Evolutionary conservation across 2,797 vertebrate species (phyloP).

Genomic region (Brotogeris chrysoptera): DNA sequence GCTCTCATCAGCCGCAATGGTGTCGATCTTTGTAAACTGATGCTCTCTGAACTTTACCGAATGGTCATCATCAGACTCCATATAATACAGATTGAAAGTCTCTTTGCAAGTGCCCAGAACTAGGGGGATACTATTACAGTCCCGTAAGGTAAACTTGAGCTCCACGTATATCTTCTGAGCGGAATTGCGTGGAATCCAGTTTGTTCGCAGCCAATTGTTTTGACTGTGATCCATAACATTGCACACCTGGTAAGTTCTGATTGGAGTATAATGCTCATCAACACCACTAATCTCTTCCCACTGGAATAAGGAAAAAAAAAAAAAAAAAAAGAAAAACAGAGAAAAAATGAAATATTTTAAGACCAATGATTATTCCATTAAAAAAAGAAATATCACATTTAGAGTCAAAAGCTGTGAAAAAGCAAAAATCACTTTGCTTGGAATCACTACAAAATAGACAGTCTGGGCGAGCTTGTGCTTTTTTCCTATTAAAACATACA

Average conservation of each 20-base stretch:
- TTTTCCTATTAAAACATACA: neutral
- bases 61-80: slow-evolving; percentile 93
- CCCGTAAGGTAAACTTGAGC: slow-evolving; percentile 95
- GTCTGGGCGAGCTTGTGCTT: neutral
- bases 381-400: neutral
- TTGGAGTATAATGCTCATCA: slow-evolving; percentile 96
- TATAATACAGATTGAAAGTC: slow-evolving; percentile 96
- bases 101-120: slow-evolving; percentile 97
- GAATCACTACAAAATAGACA: neutral
- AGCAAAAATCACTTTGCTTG: neutral
- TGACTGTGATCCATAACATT: slow-evolving; percentile 99
- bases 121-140: slow-evolving; percentile 96
- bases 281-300: slow-evolving; percentile 99
- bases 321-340: neutral
- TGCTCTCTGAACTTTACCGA: slow-evolving; percentile 92
- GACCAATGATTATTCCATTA: neutral
- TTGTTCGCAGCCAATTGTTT: slow-evolving; percentile 98
- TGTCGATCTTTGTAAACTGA: slow-evolving; percentile 96
- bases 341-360: neutral
- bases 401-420: neutral
- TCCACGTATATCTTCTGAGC: slow-evolving; percentile 98
- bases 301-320: slow-evolving; percentile 68
- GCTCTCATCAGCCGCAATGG: slow-evolving; percentile 96
- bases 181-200: slow-evolving; percentile 94
- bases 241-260: slow-evolving; percentile 98